Base-by-base conservation (phyloP, 2,888 invertebrate species). In the Nomada lathburiana region DNA sequence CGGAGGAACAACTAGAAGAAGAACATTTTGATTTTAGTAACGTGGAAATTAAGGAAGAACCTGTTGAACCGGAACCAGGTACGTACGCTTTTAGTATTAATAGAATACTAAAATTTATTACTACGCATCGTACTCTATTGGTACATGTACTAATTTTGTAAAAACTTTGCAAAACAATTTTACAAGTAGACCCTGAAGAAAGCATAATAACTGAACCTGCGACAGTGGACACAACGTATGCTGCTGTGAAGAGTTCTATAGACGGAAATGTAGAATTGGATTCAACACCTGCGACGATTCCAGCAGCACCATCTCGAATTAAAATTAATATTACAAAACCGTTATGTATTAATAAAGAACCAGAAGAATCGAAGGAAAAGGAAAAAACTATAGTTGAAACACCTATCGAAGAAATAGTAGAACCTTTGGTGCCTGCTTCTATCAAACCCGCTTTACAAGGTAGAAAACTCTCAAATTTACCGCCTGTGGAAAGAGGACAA, bases 291-390 rank as follows among this genome's bases (percentile, higher is more conserved):
- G 91, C 94, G 10, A 87, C 94, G 0, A 94, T 95, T 16, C 94
- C 95, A 26, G 89, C 94, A 10, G 90, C 93, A 89, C 80, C 94
- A 93, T 91, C 93, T 16, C 90, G 91, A 92, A 98, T 98, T 86
- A 96, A 97, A 91, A 97, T 98, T 94, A 98, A 97, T 94, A 97
- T 98, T 91, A 96, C 96, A 88, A 97, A 97, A 93, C 95, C 96
- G 13, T 92, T 96, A 87, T 83, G 86, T 80, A 74, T 90, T 86
- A 86, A 91, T 90, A 90, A 93, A 90, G 90, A 94, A 84, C 89
- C 92, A 82, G 90, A 94, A 90, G 92, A 92, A 75, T 72, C 85
- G 3, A 91, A 92, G 70, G 90, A 89, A 23, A 90, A 86, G 36
- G 91, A 81, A 36, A 86, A 90, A 44, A 68, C 83, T 69, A 76